Conservation (phyloP, 2,797 vertebrate genomes). For the Poeciliopsis infans region DNA sequence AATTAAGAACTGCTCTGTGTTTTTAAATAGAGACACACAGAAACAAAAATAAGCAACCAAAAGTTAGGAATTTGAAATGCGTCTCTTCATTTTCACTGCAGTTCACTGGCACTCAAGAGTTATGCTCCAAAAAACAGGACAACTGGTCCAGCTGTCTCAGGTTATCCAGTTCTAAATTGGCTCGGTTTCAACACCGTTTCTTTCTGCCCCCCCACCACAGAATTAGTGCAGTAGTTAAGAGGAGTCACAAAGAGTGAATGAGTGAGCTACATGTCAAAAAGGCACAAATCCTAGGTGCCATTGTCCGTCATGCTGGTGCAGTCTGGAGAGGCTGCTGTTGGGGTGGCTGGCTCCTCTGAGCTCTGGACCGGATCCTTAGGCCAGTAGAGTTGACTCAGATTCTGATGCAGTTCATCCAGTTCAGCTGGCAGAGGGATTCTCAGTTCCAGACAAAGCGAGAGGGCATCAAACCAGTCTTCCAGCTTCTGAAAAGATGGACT, state of each 20-base stretch:
- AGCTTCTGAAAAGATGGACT: slow-evolving; percentile 94
- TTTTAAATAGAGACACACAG: neutral
- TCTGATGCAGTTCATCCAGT: slow-evolving; percentile 92
- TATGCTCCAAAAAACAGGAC: slow-evolving; percentile 13
- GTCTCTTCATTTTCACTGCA: slow-evolving; percentile 41
- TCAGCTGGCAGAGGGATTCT: slow-evolving; percentile 92
- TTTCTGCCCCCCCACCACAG: slow-evolving; percentile 32
- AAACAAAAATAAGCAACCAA: slow-evolving; percentile 26
- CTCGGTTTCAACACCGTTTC: slow-evolving; percentile 33
- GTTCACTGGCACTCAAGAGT: slow-evolving; percentile 29
- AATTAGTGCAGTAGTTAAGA: slow-evolving; percentile 64
- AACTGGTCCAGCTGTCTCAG: slow-evolving; percentile 59
- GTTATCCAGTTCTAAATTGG: slow-evolving; percentile 66
- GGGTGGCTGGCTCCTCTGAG: slow-evolving; percentile 31
- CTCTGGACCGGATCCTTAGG: slow-evolving; percentile 72
- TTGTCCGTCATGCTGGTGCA: slow-evolving; percentile 62
- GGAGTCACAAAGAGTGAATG: slow-evolving; percentile 16
- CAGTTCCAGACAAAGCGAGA: slow-evolving; percentile 91
- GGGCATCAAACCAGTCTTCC: slow-evolving; percentile 93
- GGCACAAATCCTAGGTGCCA: slow-evolving; percentile 56
- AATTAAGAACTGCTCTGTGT: slow-evolving; percentile 38
- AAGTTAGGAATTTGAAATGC: slow-evolving; percentile 68
- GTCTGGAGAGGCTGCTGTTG: slow-evolving; percentile 71
- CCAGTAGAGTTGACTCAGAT: slow-evolving; percentile 83
- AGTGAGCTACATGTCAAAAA: neutral